These are phyloP conservation scores for Furcifer pardalis DNA, from an alignment of 2,797 vertebrate genomes.

Conservation along the genomic window DNA sequence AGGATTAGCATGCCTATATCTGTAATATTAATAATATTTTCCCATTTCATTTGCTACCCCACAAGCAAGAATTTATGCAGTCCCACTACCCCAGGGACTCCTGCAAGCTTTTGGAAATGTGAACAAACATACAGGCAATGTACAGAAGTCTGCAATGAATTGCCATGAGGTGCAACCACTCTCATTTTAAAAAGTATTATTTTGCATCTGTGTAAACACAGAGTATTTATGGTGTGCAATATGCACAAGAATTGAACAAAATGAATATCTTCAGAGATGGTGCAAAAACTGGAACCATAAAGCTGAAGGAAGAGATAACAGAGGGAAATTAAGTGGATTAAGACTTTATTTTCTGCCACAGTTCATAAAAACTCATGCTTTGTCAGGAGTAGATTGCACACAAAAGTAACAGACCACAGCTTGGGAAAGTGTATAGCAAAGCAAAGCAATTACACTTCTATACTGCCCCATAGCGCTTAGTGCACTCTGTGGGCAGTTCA, in stretches of 20 bases:
- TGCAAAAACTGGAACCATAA: neutral
- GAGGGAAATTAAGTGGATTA: constrained; percentile 19
- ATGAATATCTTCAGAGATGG: neutral
- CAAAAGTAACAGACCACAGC: neutral
- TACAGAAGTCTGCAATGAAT: neutral
- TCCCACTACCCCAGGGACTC: neutral
- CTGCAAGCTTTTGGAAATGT: neutral
- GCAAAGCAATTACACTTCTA: too few species aligned
- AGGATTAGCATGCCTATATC: neutral
- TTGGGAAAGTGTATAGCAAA: too few species aligned
- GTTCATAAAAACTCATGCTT: neutral
- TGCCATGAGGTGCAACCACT: neutral
- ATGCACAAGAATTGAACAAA: neutral
- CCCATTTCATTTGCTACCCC: neutral
- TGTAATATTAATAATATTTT: neutral
- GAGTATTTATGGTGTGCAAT: neutral
- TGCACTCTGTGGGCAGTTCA: too few species aligned
- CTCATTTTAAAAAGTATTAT: neutral
- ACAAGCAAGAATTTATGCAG: neutral
- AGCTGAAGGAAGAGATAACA: neutral
- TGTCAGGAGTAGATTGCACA: neutral
- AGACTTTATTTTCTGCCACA: constrained; percentile 18
- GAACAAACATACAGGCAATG: neutral
- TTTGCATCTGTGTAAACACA: neutral
- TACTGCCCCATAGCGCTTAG: too few species aligned